Evolutionary conservation across 2,113 vertebrate species (phyloP), one percentile per base, ranked within the genome.

Genomic region (Podarcis muralis): DNA sequence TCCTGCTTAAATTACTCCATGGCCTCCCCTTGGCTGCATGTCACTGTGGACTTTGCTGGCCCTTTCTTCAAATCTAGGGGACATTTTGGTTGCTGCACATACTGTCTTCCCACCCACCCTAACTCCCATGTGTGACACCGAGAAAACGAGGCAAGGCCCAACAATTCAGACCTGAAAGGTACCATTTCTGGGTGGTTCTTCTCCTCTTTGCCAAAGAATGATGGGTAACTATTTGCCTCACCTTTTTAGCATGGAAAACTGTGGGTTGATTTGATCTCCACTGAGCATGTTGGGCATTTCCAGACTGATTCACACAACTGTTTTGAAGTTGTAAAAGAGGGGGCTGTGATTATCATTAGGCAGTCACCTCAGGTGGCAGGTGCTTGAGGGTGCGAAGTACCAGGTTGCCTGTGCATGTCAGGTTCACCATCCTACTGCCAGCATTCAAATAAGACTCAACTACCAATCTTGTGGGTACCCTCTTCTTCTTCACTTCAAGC

Each of bases 1-100:
- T 92, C 57, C 89, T 1, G 83, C 83, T 94, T 94, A 96, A 96
- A 95, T 95, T 20, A n/a, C 1, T 59, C 32, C 22, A 65, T 68
- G 72, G 66, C 40, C 43, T 0, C 23, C 15, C 81, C 62, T 18
- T 57, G 75, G 27, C 62, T 57, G 35, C 5, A 13, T 72, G 89
- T 87, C 90, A 43, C 16, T 8, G 27, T 43, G 25, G n/a, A 43
- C n/a, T 32, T 91, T 85, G 88, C 22, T 4, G 78, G 65, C 85
- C 76, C 85, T 83, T 90, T 77, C 22, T 35, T 89, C 43, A 32
- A 37, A 91, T 59, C 20, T 65, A 53, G n/a, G 57, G 79, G 43
- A 35, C 23, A 75, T 20, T 40, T 40, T 27, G 68, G 59, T 62
- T 32, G 18, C n/a, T 66, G 4, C 18, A 23, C 1, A 7, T 43